These are phyloP conservation scores for Pantherophis vulpinus DNA, from an alignment of 2,797 vertebrate species.

Conservation along the genomic window DNA sequence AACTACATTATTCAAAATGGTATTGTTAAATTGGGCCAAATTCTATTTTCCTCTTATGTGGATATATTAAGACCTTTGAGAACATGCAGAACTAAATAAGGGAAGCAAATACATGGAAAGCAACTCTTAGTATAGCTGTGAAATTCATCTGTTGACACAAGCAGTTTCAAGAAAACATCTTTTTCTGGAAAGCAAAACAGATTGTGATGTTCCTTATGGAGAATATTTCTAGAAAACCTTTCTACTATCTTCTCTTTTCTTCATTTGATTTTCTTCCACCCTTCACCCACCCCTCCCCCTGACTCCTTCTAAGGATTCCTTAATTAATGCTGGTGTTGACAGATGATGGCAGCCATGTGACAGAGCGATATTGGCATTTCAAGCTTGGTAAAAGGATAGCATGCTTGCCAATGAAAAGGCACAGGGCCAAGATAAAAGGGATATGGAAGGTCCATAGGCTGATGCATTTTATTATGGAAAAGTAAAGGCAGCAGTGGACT, in stretches of 20 bases:
- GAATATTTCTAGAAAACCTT: constrained; percentile 57
- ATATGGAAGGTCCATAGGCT: neutral
- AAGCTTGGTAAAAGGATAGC: constrained; percentile 2
- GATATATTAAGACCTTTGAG: constrained; percentile 30
- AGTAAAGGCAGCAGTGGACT: neutral
- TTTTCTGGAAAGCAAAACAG: constrained; percentile 65
- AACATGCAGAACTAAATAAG: constrained; percentile 50
- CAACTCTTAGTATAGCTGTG: constrained; percentile 52
- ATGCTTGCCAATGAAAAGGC: neutral
- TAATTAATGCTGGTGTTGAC: constrained; percentile 43
- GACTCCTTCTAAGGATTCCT: constrained; percentile 20
- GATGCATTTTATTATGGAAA: neutral
- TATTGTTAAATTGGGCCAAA: constrained; percentile 28
- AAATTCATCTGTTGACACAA: constrained; percentile 59
- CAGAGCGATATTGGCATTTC: constrained; percentile 5
- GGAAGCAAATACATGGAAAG: constrained; percentile 46
- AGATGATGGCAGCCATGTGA: constrained; percentile 17
- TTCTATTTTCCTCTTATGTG: constrained; percentile 1
- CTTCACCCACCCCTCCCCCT: neutral
- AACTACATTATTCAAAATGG: neutral
- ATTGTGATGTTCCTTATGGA: constrained; percentile 57
- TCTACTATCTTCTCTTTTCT: constrained; percentile 45
- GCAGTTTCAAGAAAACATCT: constrained; percentile 62
- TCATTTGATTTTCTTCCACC: constrained; percentile 17
- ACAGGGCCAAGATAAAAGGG: neutral